These are phyloP conservation scores for Eulemur coronatus DNA, from an alignment of 2,797 vertebrate genomes.

Conservation along the genomic window DNA sequence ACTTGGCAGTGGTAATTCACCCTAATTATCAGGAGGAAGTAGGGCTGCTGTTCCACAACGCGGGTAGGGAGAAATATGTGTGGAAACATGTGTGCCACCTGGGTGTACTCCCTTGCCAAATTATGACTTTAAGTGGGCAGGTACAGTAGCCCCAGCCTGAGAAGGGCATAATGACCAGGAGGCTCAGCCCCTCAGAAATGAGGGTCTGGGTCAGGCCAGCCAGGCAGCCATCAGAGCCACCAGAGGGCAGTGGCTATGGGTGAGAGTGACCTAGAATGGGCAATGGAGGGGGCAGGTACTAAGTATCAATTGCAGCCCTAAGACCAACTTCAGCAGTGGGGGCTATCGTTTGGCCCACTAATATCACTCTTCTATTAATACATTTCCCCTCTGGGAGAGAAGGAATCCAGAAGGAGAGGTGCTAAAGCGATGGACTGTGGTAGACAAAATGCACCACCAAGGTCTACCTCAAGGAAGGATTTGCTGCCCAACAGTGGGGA, in stretches of 20 bases:
- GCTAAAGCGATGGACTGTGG: background rate
- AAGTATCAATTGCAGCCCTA: background rate
- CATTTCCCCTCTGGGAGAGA: background rate
- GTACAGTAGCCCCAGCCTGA: background rate
- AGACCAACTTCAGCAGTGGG: background rate
- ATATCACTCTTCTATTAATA: background rate
- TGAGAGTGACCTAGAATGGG: background rate
- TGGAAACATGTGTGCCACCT: background rate
- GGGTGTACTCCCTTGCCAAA: background rate
- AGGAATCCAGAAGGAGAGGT: background rate
- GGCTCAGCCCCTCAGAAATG: background rate
- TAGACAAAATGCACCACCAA: background rate
- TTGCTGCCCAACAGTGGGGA: background rate
- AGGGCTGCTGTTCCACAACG: background rate
- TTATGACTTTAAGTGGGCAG: background rate
- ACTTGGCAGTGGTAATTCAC: background rate
- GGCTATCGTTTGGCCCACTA: background rate
- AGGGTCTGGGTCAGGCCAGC: background rate
- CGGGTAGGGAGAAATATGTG: background rate
- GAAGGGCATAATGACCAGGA: background rate
- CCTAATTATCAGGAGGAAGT: background rate
- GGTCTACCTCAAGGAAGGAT: background rate
- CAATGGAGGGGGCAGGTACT: background rate
- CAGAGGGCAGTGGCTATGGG: slow-evolving; percentile 40
- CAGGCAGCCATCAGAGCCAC: slow-evolving; percentile 25